These are phyloP conservation scores for Cochlearius cochlearius DNA, from an alignment of 2,113 vertebrate genomes.

Conservation along the genomic window DNA sequence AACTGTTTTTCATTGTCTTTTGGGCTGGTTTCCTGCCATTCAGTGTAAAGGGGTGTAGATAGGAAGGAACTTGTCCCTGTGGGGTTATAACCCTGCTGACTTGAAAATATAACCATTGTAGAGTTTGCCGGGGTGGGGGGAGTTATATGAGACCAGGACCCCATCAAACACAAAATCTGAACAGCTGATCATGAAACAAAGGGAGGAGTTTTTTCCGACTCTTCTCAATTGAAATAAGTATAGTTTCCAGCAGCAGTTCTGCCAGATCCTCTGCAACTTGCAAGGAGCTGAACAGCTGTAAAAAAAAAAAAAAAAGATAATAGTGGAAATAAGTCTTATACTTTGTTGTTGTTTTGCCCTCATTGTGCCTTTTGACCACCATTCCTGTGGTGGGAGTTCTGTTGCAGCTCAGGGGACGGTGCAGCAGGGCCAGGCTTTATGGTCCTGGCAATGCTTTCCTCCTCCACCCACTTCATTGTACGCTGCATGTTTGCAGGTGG, in stretches of 20 bases:
- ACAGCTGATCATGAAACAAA: not conserved
- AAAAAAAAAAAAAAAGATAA: not conserved
- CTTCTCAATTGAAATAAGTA: not conserved
- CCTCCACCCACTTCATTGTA: not conserved
- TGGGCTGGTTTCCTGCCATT: not conserved
- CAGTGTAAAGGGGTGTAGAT: not conserved
- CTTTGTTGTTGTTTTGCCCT: not conserved
- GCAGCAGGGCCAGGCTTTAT: not conserved
- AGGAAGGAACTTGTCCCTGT: not conserved
- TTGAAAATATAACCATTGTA: not conserved
- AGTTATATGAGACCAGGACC: not conserved
- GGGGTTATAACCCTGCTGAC: not conserved
- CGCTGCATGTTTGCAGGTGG: rapidly evolving
- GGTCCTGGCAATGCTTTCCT: not conserved
- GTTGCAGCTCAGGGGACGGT: not conserved
- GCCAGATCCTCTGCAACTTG: not conserved
- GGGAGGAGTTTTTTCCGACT: not conserved
- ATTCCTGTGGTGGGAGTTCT: not conserved
- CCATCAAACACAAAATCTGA: not conserved
- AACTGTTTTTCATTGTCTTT: not conserved
- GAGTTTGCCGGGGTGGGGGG: not conserved
- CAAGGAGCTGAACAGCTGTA: not conserved
- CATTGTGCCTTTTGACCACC: not conserved
- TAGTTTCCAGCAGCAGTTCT: not conserved
- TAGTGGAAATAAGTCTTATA: not conserved